Evolutionary conservation across 2,888 invertebrate species (phyloP).

Genomic region (Parelbella ahira): DNA sequence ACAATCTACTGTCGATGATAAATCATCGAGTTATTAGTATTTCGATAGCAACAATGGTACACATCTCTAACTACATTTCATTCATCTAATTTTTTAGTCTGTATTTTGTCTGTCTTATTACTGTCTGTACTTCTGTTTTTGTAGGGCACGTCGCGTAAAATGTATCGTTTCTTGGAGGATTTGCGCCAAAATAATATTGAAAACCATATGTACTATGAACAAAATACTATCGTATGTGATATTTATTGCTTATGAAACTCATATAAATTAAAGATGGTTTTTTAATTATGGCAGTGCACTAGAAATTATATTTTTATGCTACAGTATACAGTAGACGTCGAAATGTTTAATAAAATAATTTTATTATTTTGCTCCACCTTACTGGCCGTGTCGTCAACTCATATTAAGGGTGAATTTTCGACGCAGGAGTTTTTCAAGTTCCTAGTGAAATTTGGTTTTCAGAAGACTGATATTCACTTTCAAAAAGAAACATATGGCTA

Average conservation of each 20-base stretch:
- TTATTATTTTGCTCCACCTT: constrained; percentile 49
- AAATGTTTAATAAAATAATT: constrained; percentile 56
- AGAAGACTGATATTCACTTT: constrained; percentile 94
- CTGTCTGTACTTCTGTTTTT: too few relatives aligned
- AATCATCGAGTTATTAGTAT: too few relatives aligned
- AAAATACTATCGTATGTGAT: constrained; percentile 5
- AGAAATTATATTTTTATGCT: constrained; percentile 8
- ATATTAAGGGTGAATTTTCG: constrained; percentile 68
- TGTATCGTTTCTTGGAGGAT: constrained; percentile 7
- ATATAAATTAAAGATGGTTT: constrained; percentile 11
- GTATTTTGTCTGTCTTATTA: too few relatives aligned
- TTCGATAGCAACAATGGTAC: too few relatives aligned
- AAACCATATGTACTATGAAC: constrained; percentile 2
- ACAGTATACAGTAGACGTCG: constrained; percentile 29
- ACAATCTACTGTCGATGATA: too few relatives aligned
- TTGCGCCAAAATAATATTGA: constrained; percentile 3
- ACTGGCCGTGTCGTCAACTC: constrained; percentile 50
- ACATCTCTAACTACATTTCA: too few relatives aligned
- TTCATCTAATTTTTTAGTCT: too few relatives aligned
- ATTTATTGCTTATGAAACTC: constrained; percentile 7
- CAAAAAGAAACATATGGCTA: constrained; percentile 94
- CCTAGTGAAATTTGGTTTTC: constrained; percentile 96
- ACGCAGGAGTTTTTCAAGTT: constrained; percentile 91
- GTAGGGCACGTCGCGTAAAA: constrained; percentile 5
- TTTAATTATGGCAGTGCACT: neutral